These are phyloP conservation scores for Geotrupes spiniger DNA, from an alignment of 2,888 invertebrate genomes.

Conservation along the genomic window DNA sequence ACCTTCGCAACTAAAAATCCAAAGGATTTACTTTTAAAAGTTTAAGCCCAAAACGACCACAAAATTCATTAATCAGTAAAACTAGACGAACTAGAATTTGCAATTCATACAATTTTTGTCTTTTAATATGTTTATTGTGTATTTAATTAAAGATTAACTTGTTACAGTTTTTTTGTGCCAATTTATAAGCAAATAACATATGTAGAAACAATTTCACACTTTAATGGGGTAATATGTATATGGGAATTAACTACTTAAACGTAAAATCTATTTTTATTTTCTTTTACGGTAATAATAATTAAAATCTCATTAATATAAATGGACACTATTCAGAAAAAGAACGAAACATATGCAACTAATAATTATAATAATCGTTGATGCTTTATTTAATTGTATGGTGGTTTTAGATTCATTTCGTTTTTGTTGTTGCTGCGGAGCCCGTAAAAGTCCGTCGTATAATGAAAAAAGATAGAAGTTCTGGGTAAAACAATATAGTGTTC, in stretches of 20 bases:
- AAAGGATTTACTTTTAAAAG: too few species aligned
- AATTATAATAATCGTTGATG: conserved; percentile 4
- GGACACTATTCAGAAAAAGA: conserved; percentile 1
- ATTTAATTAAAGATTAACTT: too few species aligned
- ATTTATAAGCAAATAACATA: too few species aligned
- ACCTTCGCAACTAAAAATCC: too few species aligned
- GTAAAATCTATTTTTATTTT: neutral
- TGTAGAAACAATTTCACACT: too few species aligned
- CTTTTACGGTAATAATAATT: conserved; percentile 2
- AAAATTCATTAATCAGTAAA: too few species aligned
- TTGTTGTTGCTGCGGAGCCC: neutral
- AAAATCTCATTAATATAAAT: conserved; percentile 4
- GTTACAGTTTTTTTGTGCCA: too few species aligned
- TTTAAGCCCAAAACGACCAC: too few species aligned
- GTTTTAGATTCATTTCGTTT: conserved; percentile 1
- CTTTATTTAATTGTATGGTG: conserved; percentile 1
- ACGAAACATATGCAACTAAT: neutral
- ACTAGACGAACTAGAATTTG: too few species aligned
- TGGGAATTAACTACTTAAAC: conserved; percentile 1
- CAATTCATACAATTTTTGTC: too few species aligned
- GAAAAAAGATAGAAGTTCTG: conserved; percentile 11
- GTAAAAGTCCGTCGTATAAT: neutral
- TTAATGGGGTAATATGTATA: neutral
- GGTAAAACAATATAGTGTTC: conserved; percentile 21
- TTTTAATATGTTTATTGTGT: too few species aligned